Evolutionary conservation across 1,140 invertebrate species (phyloP), one percentile per base, ranked within the genome.

Genomic region (Pseudoatta argentina): DNA sequence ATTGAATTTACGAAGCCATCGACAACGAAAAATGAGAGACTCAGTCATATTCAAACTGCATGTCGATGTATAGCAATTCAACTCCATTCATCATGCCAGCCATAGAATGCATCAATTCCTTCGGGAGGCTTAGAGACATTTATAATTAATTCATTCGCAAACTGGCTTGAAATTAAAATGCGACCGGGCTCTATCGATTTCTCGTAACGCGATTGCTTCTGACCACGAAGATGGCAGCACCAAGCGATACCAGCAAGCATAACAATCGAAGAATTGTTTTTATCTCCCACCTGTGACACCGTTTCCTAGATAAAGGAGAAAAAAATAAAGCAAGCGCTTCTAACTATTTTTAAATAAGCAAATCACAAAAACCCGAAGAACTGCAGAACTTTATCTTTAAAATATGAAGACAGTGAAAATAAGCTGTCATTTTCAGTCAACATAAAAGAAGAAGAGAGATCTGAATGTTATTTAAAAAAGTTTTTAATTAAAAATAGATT

Each of bases 121-220:
- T 78, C 39, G 85, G 18, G 76, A 48, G 61, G 2, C 21, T 73
- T 48, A 72, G 57, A 72, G 57, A 55, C 69, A 75, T 83, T 77
- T 71, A 85, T 90, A 90, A 90, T 89, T 89, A 87, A 90, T 89
- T 89, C 79, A 87, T 72, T 55, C 18, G 75, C 55, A 87, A 90
- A 27, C 73, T 71, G 75, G 86, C 79, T 86, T 89, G 73, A 90
- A 90, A 90, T 90, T 89, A 89, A 87, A 89, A 90, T 87, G 89
- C 76, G 87, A 64, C 85, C 77, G 53, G 63, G 86, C 69, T 82
- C 51, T 81, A 90, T 90, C 75, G 89, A 90, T 90, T 90, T 90
- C 61, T 85, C 24, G 48, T 79, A 66, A 27, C 0, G 12, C 55
- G n/a, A 21, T 18, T 59, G 61, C 55, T 57, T 75, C 18, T 63